Percentiles rank a stretch among this genome's conserved stretches.
phyloP scores from a whole-genome alignment of 1,140 invertebrate genomes.

The Holcopasites calliopsidis region DNA sequence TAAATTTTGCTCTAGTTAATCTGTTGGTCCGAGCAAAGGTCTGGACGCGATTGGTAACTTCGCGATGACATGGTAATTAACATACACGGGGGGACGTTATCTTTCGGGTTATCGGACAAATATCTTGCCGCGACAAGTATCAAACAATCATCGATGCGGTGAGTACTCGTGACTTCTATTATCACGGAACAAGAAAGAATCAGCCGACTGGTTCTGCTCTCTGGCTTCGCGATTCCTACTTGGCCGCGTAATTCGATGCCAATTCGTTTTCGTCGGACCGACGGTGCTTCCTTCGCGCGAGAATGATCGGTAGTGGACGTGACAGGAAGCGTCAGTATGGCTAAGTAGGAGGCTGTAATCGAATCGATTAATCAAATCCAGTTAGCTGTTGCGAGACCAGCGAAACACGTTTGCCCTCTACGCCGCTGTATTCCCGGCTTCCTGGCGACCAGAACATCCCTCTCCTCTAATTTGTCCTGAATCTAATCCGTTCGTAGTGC shows the following conservation, averaged over 20 bases:
- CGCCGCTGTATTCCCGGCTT: conserved; percentile 13
- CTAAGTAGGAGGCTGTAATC: conserved; percentile 51
- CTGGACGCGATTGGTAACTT: too few relatives aligned
- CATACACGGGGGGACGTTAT: too few relatives aligned
- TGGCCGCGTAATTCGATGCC: too few relatives aligned
- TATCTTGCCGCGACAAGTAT: too few relatives aligned
- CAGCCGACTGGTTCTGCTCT: too few relatives aligned
- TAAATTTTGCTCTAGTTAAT: conserved; percentile 25
- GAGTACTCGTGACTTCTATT: too few relatives aligned
- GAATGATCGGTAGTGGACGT: conserved; percentile 49
- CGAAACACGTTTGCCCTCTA: conserved; percentile 35
- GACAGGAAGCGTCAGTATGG: conserved; percentile 33
- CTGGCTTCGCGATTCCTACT: too few relatives aligned
- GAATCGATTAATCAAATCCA: conserved; percentile 66
- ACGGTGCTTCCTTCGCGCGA: background rate
- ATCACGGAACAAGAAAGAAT: too few relatives aligned
- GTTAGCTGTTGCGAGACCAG: conserved; percentile 57
- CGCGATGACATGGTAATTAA: too few relatives aligned
- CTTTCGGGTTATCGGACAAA: too few relatives aligned
- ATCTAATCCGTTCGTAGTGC: conserved; percentile 52
- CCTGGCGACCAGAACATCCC: conserved; percentile 3
- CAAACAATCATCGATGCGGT: too few relatives aligned
- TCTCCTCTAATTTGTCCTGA: conserved; percentile 45
- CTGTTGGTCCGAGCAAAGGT: background rate
- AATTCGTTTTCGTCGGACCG: conserved; percentile 22